Evolutionary conservation across 2,113 vertebrate genomes (phyloP).

Genomic region (Ptyas mucosa): DNA sequence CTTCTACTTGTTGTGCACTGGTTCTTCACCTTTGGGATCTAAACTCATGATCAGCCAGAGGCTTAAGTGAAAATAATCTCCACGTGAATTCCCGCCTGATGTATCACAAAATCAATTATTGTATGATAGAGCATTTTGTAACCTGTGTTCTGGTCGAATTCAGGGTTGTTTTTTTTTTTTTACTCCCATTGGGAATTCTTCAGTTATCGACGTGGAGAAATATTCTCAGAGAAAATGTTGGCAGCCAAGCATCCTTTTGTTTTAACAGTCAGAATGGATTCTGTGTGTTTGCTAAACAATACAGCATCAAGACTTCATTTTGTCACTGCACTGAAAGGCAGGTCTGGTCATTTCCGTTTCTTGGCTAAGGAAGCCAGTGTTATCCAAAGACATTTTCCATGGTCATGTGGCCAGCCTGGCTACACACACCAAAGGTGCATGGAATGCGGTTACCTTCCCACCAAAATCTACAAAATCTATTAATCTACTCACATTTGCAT

Average conservation of each 20-base stretch:
- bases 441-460: neutral
- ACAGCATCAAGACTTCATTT: neutral
- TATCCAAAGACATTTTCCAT: too few relatives aligned
- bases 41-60: constrained; percentile 72
- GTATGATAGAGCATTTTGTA: constrained; percentile 71
- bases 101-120: constrained; percentile 79
- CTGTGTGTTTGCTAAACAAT: constrained; percentile 38
- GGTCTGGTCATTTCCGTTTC: neutral
- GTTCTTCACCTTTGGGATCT: constrained; percentile 72
- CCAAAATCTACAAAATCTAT: neutral
- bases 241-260: constrained; percentile 45
- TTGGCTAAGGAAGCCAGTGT: too few relatives aligned
- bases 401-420: neutral
- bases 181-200: constrained; percentile 69
- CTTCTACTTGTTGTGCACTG: constrained; percentile 57
- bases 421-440: too few relatives aligned
- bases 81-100: constrained; percentile 64
- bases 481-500: neutral
- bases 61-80: constrained; percentile 72
- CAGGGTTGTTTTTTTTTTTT: constrained; percentile 32
- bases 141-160: constrained; percentile 72
- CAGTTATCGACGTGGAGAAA: constrained; percentile 73
- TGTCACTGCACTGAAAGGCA: constrained; percentile 25
- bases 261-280: constrained; percentile 29
- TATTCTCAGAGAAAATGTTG: constrained; percentile 71